A percentile compares a stretch with the other conserved stretches of the same genome.
Evolutionary conservation across 64 coral and sea anemone species (phyloP).

Genomic region (Stichodactyla mertensii): DNA sequence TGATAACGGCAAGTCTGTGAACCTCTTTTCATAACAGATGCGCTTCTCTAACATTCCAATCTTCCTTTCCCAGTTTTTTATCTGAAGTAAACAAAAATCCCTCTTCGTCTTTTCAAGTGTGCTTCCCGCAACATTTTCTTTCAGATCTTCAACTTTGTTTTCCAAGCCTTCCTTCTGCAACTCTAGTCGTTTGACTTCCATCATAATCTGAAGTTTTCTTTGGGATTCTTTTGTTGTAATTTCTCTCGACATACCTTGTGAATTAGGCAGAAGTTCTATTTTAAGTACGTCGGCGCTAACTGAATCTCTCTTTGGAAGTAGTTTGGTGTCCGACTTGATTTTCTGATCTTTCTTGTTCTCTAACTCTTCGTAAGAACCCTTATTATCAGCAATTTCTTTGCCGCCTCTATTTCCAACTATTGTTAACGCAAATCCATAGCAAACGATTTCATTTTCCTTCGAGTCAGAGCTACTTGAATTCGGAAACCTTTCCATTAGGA

Average conservation of each 20-base stretch:
- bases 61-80: conserved; percentile 20
- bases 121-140: background rate
- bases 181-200: conserved; percentile 11
- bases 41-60: conserved; percentile 39
- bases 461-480: background rate
- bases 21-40: background rate
- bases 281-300: background rate
- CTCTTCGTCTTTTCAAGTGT: conserved; percentile 15
- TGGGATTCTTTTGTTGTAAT: background rate
- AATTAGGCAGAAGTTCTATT: background rate
- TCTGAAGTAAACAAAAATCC: background rate
- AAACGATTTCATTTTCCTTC: background rate
- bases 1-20: background rate
- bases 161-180: conserved; percentile 36
- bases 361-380: background rate
- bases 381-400: background rate
- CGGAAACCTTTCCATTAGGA: background rate
- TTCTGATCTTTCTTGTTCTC: background rate
- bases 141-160: conserved; percentile 8
- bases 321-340: background rate
- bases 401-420: background rate
- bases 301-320: background rate
- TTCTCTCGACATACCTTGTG: background rate
- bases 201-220: background rate
- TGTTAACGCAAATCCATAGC: background rate